These are phyloP conservation scores for Entomobrya multifasciata DNA, from an alignment of 2,888 invertebrate species.

Conservation along the genomic window DNA sequence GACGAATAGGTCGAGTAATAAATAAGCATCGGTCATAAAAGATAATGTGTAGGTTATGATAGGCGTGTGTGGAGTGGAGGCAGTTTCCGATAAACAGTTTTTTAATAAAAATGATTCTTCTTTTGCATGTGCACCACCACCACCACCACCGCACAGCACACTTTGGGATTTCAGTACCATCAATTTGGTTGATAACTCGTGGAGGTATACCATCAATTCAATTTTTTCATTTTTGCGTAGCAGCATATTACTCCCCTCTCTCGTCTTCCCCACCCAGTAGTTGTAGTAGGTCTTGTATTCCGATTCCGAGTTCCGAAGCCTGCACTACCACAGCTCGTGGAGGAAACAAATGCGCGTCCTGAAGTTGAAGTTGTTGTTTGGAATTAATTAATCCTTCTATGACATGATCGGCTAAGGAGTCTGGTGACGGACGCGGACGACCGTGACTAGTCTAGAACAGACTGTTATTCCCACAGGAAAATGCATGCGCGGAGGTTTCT, in stretches of 20 bases:
- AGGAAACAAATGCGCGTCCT: conserved; percentile 10
- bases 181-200: too few species aligned
- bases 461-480: background rate
- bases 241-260: too few species aligned
- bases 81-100: conserved; percentile 16
- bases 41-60: conserved; percentile 5
- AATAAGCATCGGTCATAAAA: conserved; percentile 51
- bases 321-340: too few species aligned
- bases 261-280: too few species aligned
- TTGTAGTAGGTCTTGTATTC: too few species aligned
- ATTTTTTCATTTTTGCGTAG: too few species aligned
- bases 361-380: background rate
- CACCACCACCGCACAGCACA: too few species aligned
- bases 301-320: too few species aligned
- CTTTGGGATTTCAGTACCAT: too few species aligned
- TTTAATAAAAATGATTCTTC: conserved; percentile 7
- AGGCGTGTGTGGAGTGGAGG: conserved; percentile 12
- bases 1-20: conserved; percentile 38
- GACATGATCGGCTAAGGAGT: conserved; percentile 29
- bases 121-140: too few species aligned
- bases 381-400: conserved; percentile 47
- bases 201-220: too few species aligned
- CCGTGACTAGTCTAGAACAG: conserved; percentile 24
- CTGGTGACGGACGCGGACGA: conserved; percentile 34
- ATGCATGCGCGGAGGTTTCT: too few species aligned